Conservation (phyloP, 2,888 invertebrate genomes). For the Cerastoderma edule region DNA sequence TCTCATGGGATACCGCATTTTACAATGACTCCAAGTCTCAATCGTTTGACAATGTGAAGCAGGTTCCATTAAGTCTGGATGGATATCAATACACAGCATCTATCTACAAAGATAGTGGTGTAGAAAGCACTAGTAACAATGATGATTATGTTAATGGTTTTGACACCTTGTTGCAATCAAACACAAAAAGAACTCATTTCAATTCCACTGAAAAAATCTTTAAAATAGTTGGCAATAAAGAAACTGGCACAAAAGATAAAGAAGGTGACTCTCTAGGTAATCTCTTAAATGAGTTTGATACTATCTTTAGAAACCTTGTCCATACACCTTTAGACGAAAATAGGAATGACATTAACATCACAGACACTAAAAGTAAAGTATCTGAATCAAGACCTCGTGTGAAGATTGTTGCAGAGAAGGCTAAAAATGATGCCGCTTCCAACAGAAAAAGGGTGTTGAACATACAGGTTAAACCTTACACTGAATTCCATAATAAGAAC, state of each 20-base stretch:
- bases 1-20: neutral
- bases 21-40: neutral
- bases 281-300: neutral
- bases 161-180: too few species aligned
- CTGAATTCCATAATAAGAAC: neutral
- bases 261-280: too few species aligned
- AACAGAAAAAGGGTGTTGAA: neutral
- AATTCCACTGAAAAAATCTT: too few species aligned
- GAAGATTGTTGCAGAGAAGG: neutral
- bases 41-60: neutral
- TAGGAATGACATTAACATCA: neutral
- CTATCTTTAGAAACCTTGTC: neutral
- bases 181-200: too few species aligned
- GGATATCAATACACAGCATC: neutral
- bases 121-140: neutral
- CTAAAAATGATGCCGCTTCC: too few species aligned
- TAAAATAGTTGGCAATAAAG: too few species aligned
- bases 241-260: too few species aligned
- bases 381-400: neutral
- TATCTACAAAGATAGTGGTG: neutral
- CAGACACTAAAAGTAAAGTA: neutral
- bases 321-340: neutral
- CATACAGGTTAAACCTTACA: constrained; percentile 15
- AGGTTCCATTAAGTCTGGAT: neutral
- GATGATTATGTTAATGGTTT: neutral